Evolutionary conservation across 2,113 vertebrate genomes (phyloP).

Genomic region (Phalacrocorax aristotelis): DNA sequence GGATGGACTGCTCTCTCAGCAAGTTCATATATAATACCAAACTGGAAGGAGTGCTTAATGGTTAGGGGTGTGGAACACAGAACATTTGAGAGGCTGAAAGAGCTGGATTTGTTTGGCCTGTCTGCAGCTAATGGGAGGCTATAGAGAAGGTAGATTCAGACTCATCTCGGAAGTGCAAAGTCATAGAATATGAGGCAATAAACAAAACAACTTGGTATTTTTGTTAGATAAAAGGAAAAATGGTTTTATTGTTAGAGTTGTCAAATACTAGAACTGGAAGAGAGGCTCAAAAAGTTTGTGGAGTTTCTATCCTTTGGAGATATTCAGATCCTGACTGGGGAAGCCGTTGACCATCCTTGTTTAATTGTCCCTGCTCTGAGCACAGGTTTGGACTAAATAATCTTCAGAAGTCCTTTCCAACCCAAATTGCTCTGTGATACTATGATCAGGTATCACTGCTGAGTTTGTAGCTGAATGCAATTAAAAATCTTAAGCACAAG

Average conservation of each 20-base stretch:
- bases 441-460: background rate
- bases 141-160: background rate
- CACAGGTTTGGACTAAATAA: fast-evolving
- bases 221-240: background rate
- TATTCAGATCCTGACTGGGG: background rate
- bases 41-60: background rate
- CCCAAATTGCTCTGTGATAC: background rate
- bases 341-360: background rate
- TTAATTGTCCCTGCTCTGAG: background rate
- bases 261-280: background rate
- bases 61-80: background rate
- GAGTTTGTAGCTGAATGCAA: background rate
- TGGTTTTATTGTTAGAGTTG: background rate
- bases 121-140: background rate
- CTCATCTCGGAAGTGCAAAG: background rate
- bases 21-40: background rate
- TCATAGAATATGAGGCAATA: background rate
- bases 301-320: background rate
- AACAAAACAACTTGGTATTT: background rate
- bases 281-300: background rate
- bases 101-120: background rate
- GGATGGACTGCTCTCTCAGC: background rate
- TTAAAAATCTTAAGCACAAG: background rate
- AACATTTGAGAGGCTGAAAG: background rate
- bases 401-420: background rate